Evolutionary conservation across 2,797 vertebrate genomes (phyloP).

Genomic region (Etheostoma perlongum): DNA sequence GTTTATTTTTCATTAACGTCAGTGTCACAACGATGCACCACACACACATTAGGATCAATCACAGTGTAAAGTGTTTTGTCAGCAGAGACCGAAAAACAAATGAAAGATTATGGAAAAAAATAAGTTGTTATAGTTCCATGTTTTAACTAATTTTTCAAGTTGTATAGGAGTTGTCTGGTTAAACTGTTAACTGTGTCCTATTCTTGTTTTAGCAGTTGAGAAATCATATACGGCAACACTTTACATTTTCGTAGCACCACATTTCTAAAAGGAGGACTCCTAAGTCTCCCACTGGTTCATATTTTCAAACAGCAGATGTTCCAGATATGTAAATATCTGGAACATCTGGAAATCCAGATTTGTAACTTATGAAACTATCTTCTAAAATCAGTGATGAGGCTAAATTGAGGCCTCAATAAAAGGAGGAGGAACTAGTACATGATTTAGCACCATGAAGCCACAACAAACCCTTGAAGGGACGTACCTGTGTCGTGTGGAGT

Average conservation of each 20-base stretch:
- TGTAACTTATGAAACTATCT: background rate
- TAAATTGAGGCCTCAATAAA: background rate
- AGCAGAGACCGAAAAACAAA: too few relatives aligned
- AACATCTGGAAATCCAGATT: too few relatives aligned
- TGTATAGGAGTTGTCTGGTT: too few relatives aligned
- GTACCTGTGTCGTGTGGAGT: conserved; percentile 88
- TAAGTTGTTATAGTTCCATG: background rate
- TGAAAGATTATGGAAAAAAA: too few relatives aligned
- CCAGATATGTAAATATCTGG: background rate
- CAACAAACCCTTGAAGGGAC: conserved; percentile 21
- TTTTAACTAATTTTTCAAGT: background rate
- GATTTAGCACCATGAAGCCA: background rate
- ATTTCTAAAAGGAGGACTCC: background rate
- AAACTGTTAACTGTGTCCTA: background rate
- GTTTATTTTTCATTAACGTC: background rate
- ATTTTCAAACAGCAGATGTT: background rate
- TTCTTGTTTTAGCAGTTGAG: background rate
- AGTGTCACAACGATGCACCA: background rate
- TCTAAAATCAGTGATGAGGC: background rate
- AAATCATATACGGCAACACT: background rate
- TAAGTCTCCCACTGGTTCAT: background rate
- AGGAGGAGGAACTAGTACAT: background rate
- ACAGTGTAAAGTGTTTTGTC: background rate
- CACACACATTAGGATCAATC: background rate
- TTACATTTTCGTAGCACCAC: background rate